Percentiles rank a stretch among this genome's conserved stretches.
Evolutionary conservation across 2,113 vertebrate genomes (phyloP).

Genomic region (Oceanites oceanicus): DNA sequence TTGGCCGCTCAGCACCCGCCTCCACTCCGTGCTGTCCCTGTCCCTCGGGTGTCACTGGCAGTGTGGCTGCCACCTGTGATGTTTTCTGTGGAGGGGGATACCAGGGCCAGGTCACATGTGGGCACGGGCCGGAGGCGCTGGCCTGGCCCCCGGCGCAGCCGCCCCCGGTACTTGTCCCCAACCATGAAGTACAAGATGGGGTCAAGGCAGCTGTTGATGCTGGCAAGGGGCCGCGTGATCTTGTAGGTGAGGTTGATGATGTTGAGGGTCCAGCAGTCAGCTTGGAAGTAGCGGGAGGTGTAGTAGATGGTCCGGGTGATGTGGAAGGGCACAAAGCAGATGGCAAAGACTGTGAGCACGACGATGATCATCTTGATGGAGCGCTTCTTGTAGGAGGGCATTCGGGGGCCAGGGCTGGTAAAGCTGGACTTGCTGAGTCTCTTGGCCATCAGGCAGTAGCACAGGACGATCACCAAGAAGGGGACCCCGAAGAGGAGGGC

Average conservation of each 20-base stretch:
- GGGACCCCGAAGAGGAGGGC: slow-evolving; percentile 86
- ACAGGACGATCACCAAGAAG: slow-evolving; percentile 84
- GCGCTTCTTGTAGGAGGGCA: slow-evolving; percentile 72
- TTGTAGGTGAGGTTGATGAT: slow-evolving; percentile 90
- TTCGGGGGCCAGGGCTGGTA: slow-evolving; percentile 3
- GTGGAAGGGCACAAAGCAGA: slow-evolving; percentile 94
- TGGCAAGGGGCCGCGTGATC: slow-evolving; percentile 90
- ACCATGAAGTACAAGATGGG: slow-evolving; percentile 91
- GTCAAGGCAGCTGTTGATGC: slow-evolving; percentile 92
- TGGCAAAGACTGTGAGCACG: slow-evolving; percentile 84
- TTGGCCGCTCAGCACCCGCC: neutral
- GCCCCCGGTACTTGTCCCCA: slow-evolving; percentile 83
- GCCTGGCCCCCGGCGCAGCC: slow-evolving; percentile 61
- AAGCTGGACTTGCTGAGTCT: slow-evolving; percentile 72
- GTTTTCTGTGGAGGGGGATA: neutral
- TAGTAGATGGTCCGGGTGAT: slow-evolving; percentile 91
- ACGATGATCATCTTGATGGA: slow-evolving; percentile 87
- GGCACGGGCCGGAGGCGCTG: neutral
- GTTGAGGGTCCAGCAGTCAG: slow-evolving; percentile 81
- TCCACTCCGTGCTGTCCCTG: accelerated
- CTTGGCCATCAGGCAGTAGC: slow-evolving; percentile 88
- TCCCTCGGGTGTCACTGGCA: neutral
- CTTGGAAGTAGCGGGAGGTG: slow-evolving; percentile 77
- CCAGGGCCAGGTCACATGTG: neutral
- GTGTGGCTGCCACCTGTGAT: accelerated